phyloP scores from a whole-genome alignment of 30 jellyfish, hydroid and myxozoan genomes.

The Hydractinia echinata region DNA sequence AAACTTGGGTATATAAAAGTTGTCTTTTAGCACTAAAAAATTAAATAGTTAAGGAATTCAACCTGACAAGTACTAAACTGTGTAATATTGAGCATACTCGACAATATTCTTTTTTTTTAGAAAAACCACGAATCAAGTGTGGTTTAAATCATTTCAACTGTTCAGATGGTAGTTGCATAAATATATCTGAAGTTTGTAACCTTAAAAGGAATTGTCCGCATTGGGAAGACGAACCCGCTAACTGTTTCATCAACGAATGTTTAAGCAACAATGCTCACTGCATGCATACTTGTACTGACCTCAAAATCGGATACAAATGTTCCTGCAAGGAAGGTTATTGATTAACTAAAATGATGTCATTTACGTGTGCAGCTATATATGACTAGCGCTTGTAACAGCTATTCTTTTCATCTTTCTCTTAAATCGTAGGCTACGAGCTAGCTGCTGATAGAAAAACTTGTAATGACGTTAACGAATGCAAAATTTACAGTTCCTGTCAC shows the following conservation, averaged over 20 bases:
- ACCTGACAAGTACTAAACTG: no score
- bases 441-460: conserved; percentile 32
- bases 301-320: conserved; percentile 70
- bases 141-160: conserved; percentile 75
- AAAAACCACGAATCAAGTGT: neutral
- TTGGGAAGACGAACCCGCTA: conserved; percentile 75
- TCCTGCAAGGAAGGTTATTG: conserved; percentile 52
- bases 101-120: neutral
- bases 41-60: no score
- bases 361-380: no score
- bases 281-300: conserved; percentile 60
- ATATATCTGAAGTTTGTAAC: conserved; percentile 52
- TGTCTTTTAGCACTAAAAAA: no score
- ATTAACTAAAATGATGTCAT: neutral
- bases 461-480: conserved; percentile 72
- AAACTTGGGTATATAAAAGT: no score
- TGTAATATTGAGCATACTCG: no score
- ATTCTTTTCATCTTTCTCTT: neutral
- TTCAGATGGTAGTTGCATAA: conserved; percentile 55
- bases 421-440: conserved; percentile 10
- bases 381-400: no score
- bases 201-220: conserved; percentile 47
- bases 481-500: conserved; percentile 69
- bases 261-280: conserved; percentile 76
- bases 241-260: conserved; percentile 87